Base-by-base conservation (phyloP, 2,797 vertebrate genomes). In the Parambassis ranga region DNA sequence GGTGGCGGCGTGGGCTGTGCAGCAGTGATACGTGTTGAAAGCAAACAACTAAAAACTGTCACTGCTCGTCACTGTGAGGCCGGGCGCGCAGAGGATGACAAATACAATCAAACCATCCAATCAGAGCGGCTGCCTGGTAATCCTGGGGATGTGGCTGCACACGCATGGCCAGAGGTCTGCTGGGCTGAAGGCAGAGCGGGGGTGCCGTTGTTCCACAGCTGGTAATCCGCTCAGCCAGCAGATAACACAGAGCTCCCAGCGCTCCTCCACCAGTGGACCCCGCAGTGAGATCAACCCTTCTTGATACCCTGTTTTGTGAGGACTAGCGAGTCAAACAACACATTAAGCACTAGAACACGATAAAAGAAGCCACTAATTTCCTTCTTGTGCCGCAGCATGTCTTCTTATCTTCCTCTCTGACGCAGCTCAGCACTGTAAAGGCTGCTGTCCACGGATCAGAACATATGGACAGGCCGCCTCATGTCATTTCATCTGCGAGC, bases 171-270 rank as follows among this genome's bases (percentile, higher is more conserved):
- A 35, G 69, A 65, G 71, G 73, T 71, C 73, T n/a, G 50, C 73
- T n/a, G 50, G 62, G 52, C 50, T 59, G 50, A 43, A 50, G 68
- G 71, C 70, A 31, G 53, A 61, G 44, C 0, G 9, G 42, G 39
- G 10, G 39, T 37, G 58, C 75, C 46, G 70, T 65, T 79, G 77
- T 81, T 79, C 63, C 61, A 63, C 77, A 61, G 75, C 73, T 74
- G 68, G 44, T 83, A 71, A 85, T 82, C 74, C 59, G 65, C 78
- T 75, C 71, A 51, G 60, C n/a, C 9, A 50, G 10, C 43, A 79
- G 69, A 81, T 71, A 48, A 86, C 76, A 81, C 47, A 51, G 27
- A 67, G 56, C 63, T 69, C 65, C 57, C 61, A 30, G 39, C 18
- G 64, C 55, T 39, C 42, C 59, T 42, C 37, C 63, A 53, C 37